Evolutionary conservation across 2,797 vertebrate species (phyloP), one percentile per base, ranked within the genome.

Genomic region (Chaetophractus vellerosus): DNA sequence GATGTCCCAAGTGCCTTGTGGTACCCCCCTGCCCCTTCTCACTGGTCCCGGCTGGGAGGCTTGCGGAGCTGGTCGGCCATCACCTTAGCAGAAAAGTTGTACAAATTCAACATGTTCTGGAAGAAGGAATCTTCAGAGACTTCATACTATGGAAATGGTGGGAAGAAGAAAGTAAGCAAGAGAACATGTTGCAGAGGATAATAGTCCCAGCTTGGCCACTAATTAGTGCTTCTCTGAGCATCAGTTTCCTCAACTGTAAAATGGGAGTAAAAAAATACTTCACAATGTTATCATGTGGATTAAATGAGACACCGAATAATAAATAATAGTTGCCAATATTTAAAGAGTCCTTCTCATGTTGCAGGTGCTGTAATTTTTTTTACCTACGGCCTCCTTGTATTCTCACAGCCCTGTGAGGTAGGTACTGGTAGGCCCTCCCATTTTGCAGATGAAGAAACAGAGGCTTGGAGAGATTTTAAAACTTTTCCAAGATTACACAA

Each of bases 51-150:
- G 98, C 99, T 99, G 75, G 99, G 99, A n/a, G 99, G 98, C 97
- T 99, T 99, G 95, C 99, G 99, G 96, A 99, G 99, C 97, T 99
- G 99, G 97, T 99, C 99, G 0, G 99, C 99, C 99, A 99, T 99
- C 97, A 99, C 99, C 91, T 99, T 99, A 45, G 99, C 99, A 2
- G 99, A 99, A 98, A 99, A 99, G 98, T 99, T 99, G 98, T 99
- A 99, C 98, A 99, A 99, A 98, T 99, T 99, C 96, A 99, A 94
- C 99, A 99, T 99, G 98, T 99, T 99, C 98, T 99, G 99, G 98
- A 99, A 99, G 98, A 99, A 99, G 97, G 99, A 99, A 96, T 99
- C 99, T 69, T 99, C 99, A 0, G 99, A 99, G 50, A 99, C 99
- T 0, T 99, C 99, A 0, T 99, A 99, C 99, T 99, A 95, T 57